Percentiles rank a stretch among this genome's conserved stretches.
Evolutionary conservation across 2,113 vertebrate species (phyloP).

Genomic region (Corythoichthys intestinalis): DNA sequence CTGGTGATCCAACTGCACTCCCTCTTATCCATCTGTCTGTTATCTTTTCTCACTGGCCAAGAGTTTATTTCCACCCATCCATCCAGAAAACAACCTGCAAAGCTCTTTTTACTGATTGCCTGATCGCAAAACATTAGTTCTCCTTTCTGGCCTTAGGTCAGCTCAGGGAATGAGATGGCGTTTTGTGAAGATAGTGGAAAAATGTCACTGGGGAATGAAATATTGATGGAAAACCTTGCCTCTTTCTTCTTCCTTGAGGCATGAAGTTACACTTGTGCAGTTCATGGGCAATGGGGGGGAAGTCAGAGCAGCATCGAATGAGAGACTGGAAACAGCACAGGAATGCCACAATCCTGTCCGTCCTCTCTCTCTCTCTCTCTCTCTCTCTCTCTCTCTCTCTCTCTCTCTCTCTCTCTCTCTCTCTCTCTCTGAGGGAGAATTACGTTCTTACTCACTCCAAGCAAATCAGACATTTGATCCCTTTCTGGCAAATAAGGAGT

Average conservation of each 20-base stretch:
- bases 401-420: constrained; percentile 13
- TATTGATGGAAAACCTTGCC: constrained; percentile 59
- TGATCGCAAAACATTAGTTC: constrained; percentile 34
- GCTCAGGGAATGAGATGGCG: constrained; percentile 51
- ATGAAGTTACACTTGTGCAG: constrained; percentile 21
- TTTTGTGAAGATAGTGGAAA: constrained; percentile 49
- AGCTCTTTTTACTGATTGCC: constrained; percentile 48
- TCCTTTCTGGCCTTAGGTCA: constrained; percentile 47
- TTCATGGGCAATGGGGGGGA: constrained; percentile 33
- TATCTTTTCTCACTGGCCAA: constrained; percentile 58
- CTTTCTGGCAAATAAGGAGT: constrained; percentile 44
- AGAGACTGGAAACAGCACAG: constrained; percentile 18
- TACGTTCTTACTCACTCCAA: constrained; percentile 31
- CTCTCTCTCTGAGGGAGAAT: background rate
- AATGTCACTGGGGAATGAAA: constrained; percentile 59
- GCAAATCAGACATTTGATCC: constrained; percentile 37
- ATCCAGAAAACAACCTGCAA: constrained; percentile 46
- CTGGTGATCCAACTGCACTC: constrained; percentile 52
- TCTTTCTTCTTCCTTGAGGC: constrained; percentile 28
- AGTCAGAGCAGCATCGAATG: constrained; percentile 42
- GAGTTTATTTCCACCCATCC: constrained; percentile 55
- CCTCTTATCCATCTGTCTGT: constrained; percentile 40
- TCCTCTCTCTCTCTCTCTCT: constrained; percentile 5
- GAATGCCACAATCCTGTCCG: constrained; percentile 9
- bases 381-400: constrained; percentile 9